A percentile compares a stretch with the other conserved stretches of the same genome.
These are phyloP conservation scores for Porites lutea DNA, from an alignment of 64 coral and sea anemone species.

Conservation along the genomic window DNA sequence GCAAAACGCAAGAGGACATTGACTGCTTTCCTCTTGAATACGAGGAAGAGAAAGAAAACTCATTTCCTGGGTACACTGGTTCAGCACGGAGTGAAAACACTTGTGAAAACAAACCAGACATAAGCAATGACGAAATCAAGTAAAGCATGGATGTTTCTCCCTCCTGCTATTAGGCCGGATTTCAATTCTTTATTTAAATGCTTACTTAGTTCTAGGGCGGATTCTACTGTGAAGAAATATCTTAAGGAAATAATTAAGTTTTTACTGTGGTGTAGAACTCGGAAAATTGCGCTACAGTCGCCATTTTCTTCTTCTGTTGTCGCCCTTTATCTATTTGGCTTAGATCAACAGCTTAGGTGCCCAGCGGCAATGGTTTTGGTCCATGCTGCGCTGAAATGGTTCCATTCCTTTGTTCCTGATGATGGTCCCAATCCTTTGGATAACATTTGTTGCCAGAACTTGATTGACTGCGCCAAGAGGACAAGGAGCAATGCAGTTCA, in stretches of 20 bases:
- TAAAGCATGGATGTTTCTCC: not conserved
- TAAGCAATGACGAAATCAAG: no score
- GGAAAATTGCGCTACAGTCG: not conserved
- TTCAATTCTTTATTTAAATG: not conserved
- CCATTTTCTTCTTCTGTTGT: constrained; percentile 36
- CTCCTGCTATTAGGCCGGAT: not conserved
- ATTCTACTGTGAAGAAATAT: not conserved
- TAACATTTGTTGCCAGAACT: no score
- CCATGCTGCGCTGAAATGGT: constrained; percentile 20
- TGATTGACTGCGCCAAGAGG: not conserved
- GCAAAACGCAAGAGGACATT: no score
- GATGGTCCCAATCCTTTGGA: no score
- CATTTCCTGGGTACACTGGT: no score
- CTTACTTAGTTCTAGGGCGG: constrained; percentile 1
- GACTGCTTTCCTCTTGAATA: no score
- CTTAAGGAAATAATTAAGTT: not conserved
- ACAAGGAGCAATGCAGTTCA: not conserved
- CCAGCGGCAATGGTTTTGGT: not conserved
- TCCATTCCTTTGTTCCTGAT: not conserved
- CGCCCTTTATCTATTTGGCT: not conserved
- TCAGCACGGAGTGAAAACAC: no score
- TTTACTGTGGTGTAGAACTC: not conserved
- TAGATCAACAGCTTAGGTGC: not conserved
- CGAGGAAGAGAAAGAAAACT: no score
- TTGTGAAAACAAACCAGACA: no score